Evolutionary conservation across 2,797 vertebrate species (phyloP).

Genomic region (Staurois parvus): DNA sequence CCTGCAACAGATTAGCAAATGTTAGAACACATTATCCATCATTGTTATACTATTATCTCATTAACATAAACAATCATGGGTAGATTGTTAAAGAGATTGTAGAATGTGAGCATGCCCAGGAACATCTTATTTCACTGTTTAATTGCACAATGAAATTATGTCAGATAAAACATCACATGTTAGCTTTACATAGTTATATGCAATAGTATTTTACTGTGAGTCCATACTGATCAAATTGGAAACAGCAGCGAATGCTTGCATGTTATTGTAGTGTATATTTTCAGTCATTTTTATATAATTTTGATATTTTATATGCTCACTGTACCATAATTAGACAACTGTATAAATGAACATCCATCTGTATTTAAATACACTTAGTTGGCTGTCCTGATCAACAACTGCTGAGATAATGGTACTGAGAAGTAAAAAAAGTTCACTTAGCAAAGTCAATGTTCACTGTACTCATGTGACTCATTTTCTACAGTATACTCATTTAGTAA

Average conservation of each 20-base stretch:
- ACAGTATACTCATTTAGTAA: too few relatives aligned
- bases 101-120: slow-evolving; percentile 64
- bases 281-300: not conserved
- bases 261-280: not conserved
- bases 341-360: too few relatives aligned
- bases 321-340: too few relatives aligned
- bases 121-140: slow-evolving; percentile 64
- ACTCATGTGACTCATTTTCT: too few relatives aligned
- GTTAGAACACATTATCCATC: slow-evolving; percentile 69
- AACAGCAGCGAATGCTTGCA: too few relatives aligned
- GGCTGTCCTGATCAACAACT: too few relatives aligned
- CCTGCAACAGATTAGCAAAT: slow-evolving; percentile 67
- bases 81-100: slow-evolving; percentile 59
- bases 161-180: slow-evolving; percentile 36
- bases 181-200: slow-evolving; percentile 2
- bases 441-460: too few relatives aligned
- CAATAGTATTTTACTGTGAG: not conserved
- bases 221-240: not conserved
- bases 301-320: too few relatives aligned
- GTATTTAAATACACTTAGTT: too few relatives aligned
- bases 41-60: slow-evolving; percentile 70
- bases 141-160: slow-evolving; percentile 61
- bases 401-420: too few relatives aligned
- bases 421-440: too few relatives aligned
- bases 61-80: slow-evolving; percentile 71